Conservation (phyloP, 2,888 invertebrate genomes). For the Poecilus cupreus region DNA sequence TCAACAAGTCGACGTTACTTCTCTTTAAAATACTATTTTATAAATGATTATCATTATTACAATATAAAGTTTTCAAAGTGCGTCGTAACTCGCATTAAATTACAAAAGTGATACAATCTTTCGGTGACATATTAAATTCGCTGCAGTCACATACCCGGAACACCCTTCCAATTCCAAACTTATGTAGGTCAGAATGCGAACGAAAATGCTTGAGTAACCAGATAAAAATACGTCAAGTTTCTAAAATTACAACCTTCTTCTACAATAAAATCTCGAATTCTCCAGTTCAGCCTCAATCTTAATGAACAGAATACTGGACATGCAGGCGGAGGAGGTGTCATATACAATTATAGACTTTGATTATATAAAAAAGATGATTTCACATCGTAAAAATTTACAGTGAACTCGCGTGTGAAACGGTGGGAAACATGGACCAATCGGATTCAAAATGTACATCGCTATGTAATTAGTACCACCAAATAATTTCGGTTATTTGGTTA, state of each 20-base stretch:
- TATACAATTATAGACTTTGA: not conserved
- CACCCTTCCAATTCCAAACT: not conserved
- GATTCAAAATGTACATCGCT: not conserved
- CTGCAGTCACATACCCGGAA: not conserved
- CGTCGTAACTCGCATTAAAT: no score
- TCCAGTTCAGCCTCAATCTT: not conserved
- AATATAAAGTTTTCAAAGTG: no score
- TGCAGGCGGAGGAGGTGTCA: no score
- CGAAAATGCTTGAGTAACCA: not conserved
- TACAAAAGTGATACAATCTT: no score
- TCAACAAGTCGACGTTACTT: no score
- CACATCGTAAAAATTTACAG: not conserved
- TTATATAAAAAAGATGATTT: not conserved
- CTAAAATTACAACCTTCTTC: not conserved
- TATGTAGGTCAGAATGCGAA: not conserved
- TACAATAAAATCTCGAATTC: not conserved
- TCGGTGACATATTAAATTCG: no score
- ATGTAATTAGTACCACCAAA: not conserved
- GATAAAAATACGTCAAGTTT: not conserved
- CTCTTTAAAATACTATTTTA: no score
- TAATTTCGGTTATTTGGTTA: constrained; percentile 8
- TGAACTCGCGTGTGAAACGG: not conserved
- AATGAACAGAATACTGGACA: not conserved
- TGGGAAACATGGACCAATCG: not conserved
- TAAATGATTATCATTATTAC: no score